Percentiles rank a stretch among this genome's conserved stretches.
These are phyloP conservation scores for Ginglymostoma cirratum DNA, from an alignment of 2,113 vertebrate genomes.

Conservation along the genomic window DNA sequence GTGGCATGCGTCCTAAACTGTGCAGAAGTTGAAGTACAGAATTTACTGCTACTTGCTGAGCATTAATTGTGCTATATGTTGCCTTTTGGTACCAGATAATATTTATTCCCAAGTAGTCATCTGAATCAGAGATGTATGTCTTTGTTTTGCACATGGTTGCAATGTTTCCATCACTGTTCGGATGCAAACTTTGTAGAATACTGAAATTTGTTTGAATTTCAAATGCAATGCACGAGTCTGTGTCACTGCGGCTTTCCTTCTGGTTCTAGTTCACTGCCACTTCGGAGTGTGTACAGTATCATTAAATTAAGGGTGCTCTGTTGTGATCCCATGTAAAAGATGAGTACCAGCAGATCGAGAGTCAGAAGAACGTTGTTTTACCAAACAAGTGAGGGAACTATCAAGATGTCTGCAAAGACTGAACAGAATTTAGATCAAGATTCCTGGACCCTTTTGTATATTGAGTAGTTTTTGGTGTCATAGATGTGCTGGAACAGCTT, in stretches of 20 bases:
- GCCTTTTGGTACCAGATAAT: background rate
- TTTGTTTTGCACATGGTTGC: background rate
- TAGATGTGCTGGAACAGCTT: background rate
- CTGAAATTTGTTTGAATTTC: background rate
- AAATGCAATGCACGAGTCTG: background rate
- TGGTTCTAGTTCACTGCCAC: background rate
- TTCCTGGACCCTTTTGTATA: background rate
- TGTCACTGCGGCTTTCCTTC: background rate
- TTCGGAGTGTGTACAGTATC: background rate
- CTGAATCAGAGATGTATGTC: background rate
- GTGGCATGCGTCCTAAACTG: background rate
- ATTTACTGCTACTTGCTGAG: background rate
- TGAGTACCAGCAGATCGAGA: background rate
- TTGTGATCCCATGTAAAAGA: background rate
- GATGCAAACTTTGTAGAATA: background rate
- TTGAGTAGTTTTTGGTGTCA: background rate
- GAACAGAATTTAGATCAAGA: background rate
- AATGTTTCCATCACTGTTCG: background rate
- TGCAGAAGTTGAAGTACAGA: background rate
- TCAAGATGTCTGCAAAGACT: background rate
- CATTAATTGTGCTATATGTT: background rate
- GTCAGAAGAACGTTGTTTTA: background rate
- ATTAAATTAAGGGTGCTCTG: background rate
- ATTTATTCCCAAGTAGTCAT: background rate
- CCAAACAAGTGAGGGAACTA: background rate